Evolutionary conservation across 2,797 vertebrate genomes (phyloP).

Genomic region (Nasua narica): DNA sequence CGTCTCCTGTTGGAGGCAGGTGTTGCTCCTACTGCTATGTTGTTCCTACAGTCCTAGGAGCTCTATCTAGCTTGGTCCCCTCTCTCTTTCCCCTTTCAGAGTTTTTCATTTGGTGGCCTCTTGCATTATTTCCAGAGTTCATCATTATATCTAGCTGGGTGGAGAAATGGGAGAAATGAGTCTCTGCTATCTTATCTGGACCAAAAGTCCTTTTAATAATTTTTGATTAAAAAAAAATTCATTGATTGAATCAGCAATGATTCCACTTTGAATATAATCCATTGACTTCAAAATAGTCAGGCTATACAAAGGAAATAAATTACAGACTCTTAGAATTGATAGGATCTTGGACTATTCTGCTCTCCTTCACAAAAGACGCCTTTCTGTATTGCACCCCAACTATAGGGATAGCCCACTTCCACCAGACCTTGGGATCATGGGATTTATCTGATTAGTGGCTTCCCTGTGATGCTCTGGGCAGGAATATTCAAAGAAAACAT

Average conservation of each 20-base stretch:
- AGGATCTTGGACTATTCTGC: not conserved
- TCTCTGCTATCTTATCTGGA: not conserved
- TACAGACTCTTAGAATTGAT: not conserved
- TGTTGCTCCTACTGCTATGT: accelerated
- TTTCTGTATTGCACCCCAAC: not conserved
- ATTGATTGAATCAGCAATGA: not conserved
- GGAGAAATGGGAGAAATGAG: not conserved
- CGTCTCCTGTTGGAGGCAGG: not conserved
- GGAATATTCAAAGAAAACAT: not conserved
- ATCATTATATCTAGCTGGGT: not conserved
- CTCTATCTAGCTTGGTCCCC: not conserved
- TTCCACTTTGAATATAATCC: not conserved
- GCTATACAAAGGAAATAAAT: not conserved
- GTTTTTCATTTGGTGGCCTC: not conserved
- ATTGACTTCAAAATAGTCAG: not conserved
- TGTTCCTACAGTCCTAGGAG: not conserved
- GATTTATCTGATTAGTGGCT: not conserved
- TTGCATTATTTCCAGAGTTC: not conserved
- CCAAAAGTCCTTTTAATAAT: not conserved
- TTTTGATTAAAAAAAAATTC: not conserved
- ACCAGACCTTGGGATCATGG: not conserved
- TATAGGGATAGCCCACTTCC: not conserved
- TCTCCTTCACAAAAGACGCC: not conserved
- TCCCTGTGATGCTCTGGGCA: not conserved
- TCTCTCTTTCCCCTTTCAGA: not conserved